Conservation (phyloP, 2,113 vertebrate genomes). For the Nycticorax nycticorax region DNA sequence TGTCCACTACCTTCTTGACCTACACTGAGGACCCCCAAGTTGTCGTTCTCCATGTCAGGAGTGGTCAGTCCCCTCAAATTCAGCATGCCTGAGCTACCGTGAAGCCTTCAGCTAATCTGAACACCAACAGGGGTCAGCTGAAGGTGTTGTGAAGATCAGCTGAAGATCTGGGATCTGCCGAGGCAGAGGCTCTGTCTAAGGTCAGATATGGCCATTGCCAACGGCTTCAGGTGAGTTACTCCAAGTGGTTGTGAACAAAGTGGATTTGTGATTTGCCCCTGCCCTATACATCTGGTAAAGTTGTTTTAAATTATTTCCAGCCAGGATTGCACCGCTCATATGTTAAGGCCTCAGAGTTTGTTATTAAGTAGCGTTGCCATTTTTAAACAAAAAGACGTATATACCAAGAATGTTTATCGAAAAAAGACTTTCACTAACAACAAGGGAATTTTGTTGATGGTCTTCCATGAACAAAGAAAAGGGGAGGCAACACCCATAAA, state of each 20-base stretch:
- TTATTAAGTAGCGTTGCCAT: constrained; percentile 55
- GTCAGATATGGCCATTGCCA: background rate
- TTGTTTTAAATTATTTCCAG: constrained; percentile 31
- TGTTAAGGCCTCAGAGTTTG: constrained; percentile 36
- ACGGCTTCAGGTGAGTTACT: background rate
- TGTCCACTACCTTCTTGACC: background rate
- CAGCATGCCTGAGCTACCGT: background rate
- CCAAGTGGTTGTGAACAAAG: background rate
- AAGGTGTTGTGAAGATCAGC: background rate
- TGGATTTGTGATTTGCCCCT: background rate
- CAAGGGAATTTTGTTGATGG: constrained; percentile 25
- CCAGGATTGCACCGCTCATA: background rate
- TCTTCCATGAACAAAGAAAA: constrained; percentile 10
- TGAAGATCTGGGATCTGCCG: background rate
- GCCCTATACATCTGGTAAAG: background rate
- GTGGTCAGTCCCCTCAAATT: background rate
- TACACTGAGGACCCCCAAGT: background rate
- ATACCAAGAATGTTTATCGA: constrained; percentile 42
- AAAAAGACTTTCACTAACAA: constrained; percentile 30
- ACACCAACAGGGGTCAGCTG: background rate
- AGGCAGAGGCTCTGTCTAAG: background rate
- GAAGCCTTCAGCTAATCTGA: background rate
- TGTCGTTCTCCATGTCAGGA: background rate
- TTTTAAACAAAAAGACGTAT: constrained; percentile 62
- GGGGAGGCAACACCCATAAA: background rate